Evolutionary conservation across 2,888 invertebrate genomes (phyloP).

Genomic region (Euspilapteryx auroguttella): DNA sequence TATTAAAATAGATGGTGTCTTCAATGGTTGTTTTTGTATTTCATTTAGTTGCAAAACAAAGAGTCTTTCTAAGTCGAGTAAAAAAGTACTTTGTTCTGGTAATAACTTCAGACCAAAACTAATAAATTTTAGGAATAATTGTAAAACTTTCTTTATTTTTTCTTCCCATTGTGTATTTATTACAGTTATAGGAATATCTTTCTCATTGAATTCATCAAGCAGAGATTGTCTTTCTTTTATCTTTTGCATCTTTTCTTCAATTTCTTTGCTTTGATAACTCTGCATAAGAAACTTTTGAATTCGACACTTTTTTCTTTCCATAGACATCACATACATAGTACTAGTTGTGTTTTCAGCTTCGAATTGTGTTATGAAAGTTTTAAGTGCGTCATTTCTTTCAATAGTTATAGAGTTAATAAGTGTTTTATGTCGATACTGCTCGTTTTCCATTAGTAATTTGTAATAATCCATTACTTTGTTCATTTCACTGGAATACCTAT

Average conservation of each 20-base stretch:
- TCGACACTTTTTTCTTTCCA: conserved; percentile 43
- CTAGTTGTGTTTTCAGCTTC: conserved; percentile 33
- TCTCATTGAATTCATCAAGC: conserved; percentile 18
- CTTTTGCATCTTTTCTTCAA: conserved; percentile 22
- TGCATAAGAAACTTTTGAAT: conserved; percentile 32
- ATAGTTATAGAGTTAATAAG: conserved; percentile 21
- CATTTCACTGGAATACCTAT: conserved; percentile 22
- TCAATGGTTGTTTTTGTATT: conserved; percentile 25
- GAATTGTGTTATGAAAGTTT: conserved; percentile 27
- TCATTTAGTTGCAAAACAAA: conserved; percentile 42
- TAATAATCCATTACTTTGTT: conserved; percentile 34
- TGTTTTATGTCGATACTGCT: conserved; percentile 19
- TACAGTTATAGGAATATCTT: conserved; percentile 18
- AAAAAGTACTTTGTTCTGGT: conserved; percentile 42
- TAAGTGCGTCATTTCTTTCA: conserved; percentile 34
- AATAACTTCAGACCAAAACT: conserved; percentile 38
- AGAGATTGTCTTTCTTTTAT: conserved; percentile 23
- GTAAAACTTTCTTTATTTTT: conserved; percentile 34
- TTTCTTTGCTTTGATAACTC: conserved; percentile 23
- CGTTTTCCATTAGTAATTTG: conserved; percentile 27
- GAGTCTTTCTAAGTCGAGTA: conserved; percentile 42
- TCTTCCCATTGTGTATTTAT: conserved; percentile 38
- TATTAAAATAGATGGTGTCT: conserved; percentile 19
- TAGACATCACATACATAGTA: conserved; percentile 43
- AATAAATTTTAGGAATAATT: conserved; percentile 40